Evolutionary conservation across 2,888 invertebrate species (phyloP).

Genomic region (Meganola albula): DNA sequence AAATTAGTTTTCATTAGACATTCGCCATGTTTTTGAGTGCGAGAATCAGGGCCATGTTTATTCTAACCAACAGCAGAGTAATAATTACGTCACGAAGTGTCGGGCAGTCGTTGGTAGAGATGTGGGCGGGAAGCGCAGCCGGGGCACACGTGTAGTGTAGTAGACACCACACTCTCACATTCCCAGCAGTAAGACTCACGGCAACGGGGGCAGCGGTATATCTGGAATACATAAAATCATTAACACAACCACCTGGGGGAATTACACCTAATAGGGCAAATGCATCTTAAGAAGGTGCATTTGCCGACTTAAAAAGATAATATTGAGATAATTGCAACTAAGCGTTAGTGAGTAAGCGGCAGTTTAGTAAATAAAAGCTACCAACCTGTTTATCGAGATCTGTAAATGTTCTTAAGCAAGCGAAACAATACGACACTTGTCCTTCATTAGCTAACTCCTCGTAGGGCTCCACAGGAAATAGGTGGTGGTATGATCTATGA

Average conservation of each 20-base stretch:
- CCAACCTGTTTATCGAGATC: slow-evolving; percentile 84
- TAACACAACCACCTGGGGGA: neutral
- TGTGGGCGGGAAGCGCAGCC: slow-evolving; percentile 89
- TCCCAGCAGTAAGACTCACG: slow-evolving; percentile 91
- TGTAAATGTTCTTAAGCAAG: slow-evolving; percentile 83
- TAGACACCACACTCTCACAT: slow-evolving; percentile 96
- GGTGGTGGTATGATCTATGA: slow-evolving; percentile 98
- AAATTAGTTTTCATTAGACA: too few species aligned
- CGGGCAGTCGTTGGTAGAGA: slow-evolving; percentile 64
- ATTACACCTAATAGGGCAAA: too few species aligned
- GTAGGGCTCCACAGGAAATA: slow-evolving; percentile 94
- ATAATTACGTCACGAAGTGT: slow-evolving; percentile 35
- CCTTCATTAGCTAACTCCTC: slow-evolving; percentile 82
- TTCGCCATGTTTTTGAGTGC: too few species aligned
- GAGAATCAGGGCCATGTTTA: too few species aligned
- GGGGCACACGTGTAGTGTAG: slow-evolving; percentile 96
- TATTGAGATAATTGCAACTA: too few species aligned
- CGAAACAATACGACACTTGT: slow-evolving; percentile 81
- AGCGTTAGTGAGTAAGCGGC: too few species aligned
- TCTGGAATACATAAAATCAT: slow-evolving; percentile 54
- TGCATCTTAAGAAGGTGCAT: too few species aligned
- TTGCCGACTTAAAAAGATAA: too few species aligned
- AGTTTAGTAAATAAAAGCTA: too few species aligned
- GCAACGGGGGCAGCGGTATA: slow-evolving; percentile 90
- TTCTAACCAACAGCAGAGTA: too few species aligned